Evolutionary conservation across 2,113 vertebrate genomes (phyloP).

Genomic region (Saiga tatarica): DNA sequence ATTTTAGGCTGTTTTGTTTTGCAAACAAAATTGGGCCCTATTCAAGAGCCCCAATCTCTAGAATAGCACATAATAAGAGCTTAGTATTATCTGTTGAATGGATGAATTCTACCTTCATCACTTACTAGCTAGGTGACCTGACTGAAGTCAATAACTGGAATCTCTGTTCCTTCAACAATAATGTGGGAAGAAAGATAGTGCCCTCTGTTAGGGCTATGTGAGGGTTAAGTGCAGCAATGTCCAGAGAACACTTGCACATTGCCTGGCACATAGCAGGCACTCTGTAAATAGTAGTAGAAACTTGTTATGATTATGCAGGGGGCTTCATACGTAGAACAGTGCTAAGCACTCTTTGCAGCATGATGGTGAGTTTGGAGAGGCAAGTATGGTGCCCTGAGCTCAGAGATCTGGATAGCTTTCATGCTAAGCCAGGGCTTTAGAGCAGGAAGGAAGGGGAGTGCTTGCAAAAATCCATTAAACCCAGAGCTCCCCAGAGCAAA

Average conservation of each 20-base stretch:
- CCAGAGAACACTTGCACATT: not conserved
- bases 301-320: not conserved
- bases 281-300: not conserved
- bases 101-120: not conserved
- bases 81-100: not conserved
- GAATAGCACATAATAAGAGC: not conserved
- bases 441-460: slow-evolving; percentile 65
- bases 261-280: not conserved
- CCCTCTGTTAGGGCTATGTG: not conserved
- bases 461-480: slow-evolving; percentile 40
- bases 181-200: not conserved
- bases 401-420: slow-evolving; percentile 37
- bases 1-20: not conserved
- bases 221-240: not conserved
- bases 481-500: not conserved
- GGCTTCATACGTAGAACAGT: not conserved
- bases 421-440: slow-evolving; percentile 64
- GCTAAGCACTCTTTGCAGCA: not conserved
- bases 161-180: not conserved
- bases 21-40: too few species aligned
- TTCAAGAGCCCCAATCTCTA: not conserved
- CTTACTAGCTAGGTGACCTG: not conserved
- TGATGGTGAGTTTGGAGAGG: not conserved
- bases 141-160: not conserved
- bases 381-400: not conserved